These are phyloP conservation scores for Micromesistius poutassou DNA, from an alignment of 2,797 vertebrate species.

Conservation along the genomic window DNA sequence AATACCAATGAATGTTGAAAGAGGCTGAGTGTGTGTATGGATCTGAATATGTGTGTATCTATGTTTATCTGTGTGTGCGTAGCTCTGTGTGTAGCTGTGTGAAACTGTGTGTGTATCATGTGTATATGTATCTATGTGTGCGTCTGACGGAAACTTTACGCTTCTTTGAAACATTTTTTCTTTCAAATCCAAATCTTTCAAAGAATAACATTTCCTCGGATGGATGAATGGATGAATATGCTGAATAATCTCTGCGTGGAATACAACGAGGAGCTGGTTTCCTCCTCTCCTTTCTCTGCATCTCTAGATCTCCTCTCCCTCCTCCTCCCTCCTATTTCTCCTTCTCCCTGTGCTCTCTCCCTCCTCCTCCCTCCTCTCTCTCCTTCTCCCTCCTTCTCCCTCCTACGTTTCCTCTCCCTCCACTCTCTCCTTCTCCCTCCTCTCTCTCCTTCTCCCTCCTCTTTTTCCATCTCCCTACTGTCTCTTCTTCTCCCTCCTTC, in stretches of 20 bases:
- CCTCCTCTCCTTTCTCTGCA: no score
- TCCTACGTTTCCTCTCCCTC: no score
- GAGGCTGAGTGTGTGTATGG: background rate
- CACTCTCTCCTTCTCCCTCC: no score
- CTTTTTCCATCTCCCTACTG: background rate
- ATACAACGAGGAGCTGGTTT: background rate
- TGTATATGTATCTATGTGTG: background rate
- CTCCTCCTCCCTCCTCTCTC: no score
- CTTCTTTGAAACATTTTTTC: no score
- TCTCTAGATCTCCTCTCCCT: background rate
- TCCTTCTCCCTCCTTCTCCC: no score
- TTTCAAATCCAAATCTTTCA: background rate
- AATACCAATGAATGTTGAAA: conserved; percentile 49
- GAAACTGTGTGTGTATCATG: no score
- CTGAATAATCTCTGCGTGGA: background rate
- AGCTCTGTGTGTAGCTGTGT: no score
- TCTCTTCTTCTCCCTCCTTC: background rate
- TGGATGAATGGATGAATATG: background rate
- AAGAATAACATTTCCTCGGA: background rate
- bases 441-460: background rate
- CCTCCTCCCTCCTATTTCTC: background rate
- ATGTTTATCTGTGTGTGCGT: no score
- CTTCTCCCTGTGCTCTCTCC: background rate
- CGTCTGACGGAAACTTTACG: background rate
- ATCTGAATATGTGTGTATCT: no score